phyloP scores from a whole-genome alignment of 2,113 vertebrate genomes.

The Pitta sordida region DNA sequence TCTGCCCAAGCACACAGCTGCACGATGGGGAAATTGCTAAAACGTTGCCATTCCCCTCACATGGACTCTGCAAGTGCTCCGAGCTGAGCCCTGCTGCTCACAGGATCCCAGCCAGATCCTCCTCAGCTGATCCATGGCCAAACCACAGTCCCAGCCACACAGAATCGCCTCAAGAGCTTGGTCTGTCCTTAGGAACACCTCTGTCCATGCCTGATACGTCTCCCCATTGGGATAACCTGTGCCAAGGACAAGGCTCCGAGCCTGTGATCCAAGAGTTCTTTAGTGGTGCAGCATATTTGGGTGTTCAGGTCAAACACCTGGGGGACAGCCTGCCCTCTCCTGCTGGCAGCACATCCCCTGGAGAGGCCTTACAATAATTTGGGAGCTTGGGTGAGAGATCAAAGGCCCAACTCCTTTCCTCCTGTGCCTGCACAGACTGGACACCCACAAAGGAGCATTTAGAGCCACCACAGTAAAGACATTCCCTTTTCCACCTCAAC shows the following conservation, averaged over 20 bases:
- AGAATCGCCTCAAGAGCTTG: neutral
- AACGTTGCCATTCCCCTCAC: fast-evolving
- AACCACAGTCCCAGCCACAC: fast-evolving
- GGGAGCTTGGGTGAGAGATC: fast-evolving
- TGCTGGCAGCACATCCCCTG: neutral
- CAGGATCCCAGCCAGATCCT: neutral
- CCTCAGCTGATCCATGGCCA: fast-evolving
- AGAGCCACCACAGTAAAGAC: neutral
- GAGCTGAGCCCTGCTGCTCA: neutral
- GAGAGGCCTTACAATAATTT: neutral
- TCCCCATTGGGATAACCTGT: neutral
- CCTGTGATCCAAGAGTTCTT: neutral
- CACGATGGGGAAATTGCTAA: neutral
- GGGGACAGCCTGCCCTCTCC: neutral
- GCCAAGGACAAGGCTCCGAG: neutral
- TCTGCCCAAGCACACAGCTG: neutral
- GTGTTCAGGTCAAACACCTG: fast-evolving
- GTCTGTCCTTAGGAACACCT: neutral
- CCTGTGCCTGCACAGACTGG: neutral
- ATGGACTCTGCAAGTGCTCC: neutral
- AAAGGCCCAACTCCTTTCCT: neutral
- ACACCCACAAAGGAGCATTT: neutral
- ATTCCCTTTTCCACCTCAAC: neutral
- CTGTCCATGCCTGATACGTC: neutral
- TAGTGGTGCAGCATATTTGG: neutral